A percentile compares a stretch with the other conserved stretches of the same genome.
These are phyloP conservation scores for Limanda limanda DNA, from an alignment of 2,113 vertebrate genomes.

Conservation along the genomic window DNA sequence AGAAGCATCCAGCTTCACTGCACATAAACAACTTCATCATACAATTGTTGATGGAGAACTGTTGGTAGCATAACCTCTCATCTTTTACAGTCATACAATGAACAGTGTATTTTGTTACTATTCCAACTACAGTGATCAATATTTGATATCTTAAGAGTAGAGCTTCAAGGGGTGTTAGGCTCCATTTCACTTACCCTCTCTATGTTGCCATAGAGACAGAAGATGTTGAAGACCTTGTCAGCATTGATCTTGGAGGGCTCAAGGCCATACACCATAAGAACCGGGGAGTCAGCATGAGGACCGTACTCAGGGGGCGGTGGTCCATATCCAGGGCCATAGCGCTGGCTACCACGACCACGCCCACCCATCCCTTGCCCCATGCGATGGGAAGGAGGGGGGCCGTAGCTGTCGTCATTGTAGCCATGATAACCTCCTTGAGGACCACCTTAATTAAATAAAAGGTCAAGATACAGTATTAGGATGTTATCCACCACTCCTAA, in stretches of 20 bases:
- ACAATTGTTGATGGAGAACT: neutral
- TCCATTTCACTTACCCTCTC: slow-evolving; percentile 85
- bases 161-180: neutral
- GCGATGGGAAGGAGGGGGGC: slow-evolving; percentile 88
- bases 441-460: slow-evolving; percentile 76
- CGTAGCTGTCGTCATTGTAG: slow-evolving; percentile 91
- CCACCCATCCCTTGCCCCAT: slow-evolving; percentile 89
- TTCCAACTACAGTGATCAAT: neutral
- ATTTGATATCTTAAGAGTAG: neutral
- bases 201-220: slow-evolving; percentile 94
- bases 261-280: slow-evolving; percentile 94
- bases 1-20: neutral
- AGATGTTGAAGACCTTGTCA: slow-evolving; percentile 93
- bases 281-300: slow-evolving; percentile 91
- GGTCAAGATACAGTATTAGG: neutral
- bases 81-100: neutral
- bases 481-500: neutral
- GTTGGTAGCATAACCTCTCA: neutral
- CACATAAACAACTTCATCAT: neutral
- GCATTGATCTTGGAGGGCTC: slow-evolving; percentile 92
- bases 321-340: slow-evolving; percentile 89
- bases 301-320: slow-evolving; percentile 89
- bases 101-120: neutral
- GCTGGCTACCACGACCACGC: slow-evolving; percentile 86
- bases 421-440: slow-evolving; percentile 90